phyloP scores from a whole-genome alignment of 2,113 vertebrate genomes.

The Sciurus niger region DNA sequence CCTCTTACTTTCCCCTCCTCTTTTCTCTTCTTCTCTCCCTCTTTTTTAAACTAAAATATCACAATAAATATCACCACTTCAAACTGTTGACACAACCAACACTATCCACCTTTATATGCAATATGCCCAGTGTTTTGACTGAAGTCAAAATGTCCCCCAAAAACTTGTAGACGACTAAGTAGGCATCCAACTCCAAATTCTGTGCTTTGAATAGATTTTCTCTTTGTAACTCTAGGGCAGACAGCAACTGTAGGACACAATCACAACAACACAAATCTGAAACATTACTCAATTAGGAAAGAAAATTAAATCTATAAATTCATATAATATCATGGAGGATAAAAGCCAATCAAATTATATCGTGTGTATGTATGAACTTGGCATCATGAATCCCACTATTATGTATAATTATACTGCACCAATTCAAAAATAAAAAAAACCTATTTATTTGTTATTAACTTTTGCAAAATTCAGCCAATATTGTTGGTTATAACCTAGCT shows the following conservation, averaged over 20 bases:
- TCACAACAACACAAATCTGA: neutral
- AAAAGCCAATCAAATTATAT: neutral
- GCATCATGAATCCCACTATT: too few relatives aligned
- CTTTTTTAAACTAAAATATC: constrained; percentile 1
- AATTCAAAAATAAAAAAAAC: neutral
- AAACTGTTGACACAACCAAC: neutral
- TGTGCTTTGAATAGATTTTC: constrained; percentile 19
- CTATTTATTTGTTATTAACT: constrained; percentile 13
- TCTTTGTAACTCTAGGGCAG: neutral
- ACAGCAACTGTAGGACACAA: constrained; percentile 1
- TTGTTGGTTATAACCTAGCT: neutral
- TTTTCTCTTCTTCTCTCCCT: neutral
- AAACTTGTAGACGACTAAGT: neutral
- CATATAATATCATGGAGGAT: neutral
- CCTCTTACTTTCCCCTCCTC: neutral
- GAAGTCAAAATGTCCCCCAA: neutral
- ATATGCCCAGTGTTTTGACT: neutral
- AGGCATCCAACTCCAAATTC: neutral
- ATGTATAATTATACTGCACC: too few relatives aligned
- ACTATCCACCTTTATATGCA: neutral
- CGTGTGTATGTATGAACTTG: too few relatives aligned
- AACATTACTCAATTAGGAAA: constrained; percentile 53
- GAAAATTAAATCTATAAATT: constrained; percentile 47
- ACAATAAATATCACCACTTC: neutral
- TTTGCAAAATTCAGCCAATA: constrained; percentile 43